Evolutionary conservation across 2,113 vertebrate species (phyloP), one percentile per base, ranked within the genome.

Genomic region (Sakesphorus luctuosus): DNA sequence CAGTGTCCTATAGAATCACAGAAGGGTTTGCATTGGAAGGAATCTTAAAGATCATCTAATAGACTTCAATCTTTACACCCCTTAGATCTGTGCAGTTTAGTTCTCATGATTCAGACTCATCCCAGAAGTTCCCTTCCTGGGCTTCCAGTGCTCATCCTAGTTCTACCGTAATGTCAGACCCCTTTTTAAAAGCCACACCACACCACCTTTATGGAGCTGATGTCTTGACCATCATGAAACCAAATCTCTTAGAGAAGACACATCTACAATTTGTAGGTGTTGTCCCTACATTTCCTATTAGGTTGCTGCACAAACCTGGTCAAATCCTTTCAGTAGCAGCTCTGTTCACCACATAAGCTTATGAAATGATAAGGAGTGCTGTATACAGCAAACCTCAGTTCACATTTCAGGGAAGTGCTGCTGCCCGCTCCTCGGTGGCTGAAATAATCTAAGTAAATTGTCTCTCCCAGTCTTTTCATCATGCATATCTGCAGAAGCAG

Each of bases 71-170:
- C 7, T 78, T 86, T 65, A 35, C 23, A 55, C 1, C 38, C 18
- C 31, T 69, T 66, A 61, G 7, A 53, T 58, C 16, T 44, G 18
- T 52, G 28, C 9, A 11, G 10, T 35, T 9, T 49, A 36, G 31
- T 14, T 12, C 5, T 81, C 61, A 5, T 29, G 13, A 29, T 8
- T 61, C 0, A 0, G 56, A 3, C 5, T 33, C 10, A 18, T 68
- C 17, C 29, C 4, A 24, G 4, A 17, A 13, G 3, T 65, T 72
- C 40, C 19, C 11, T 28, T 72, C 44, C 33, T 61, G 35, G n/a
- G 1, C 6, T 52, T 33, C 4, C 28, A 40, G 29, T 25, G 38
- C 9, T 15, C 46, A 3, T 78, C 13, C 29, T 14, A 35, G 58
- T 44, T 31, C 26, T 72, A 46, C 3, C 61, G 40, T 17, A 31